Base-by-base conservation (phyloP, 2,888 invertebrate genomes). In the Drosophila tripunctata region DNA sequence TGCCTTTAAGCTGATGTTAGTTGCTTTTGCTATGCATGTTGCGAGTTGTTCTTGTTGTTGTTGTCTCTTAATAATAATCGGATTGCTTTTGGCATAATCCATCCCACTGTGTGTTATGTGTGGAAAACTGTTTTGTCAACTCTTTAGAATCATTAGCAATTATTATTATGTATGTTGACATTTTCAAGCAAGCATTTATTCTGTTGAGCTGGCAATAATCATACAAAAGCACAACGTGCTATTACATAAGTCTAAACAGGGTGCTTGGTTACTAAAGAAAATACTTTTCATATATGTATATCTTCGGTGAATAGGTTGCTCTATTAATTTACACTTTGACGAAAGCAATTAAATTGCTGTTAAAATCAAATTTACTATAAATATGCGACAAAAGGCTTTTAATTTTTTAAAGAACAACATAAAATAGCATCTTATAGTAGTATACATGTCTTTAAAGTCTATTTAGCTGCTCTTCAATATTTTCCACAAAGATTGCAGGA, bases 11-110 rank as follows among this genome's bases (percentile, higher is more conserved):
- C 43, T 43, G n/a, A 43, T 27, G 22, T 10, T 14, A 47, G 15
- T 63, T 67, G 44, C 43, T 33, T 48, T 43, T 43, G 31, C 17
- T 43, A 30, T 24, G 22, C 35, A 14, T 30, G 19, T 21, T 52
- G n/a, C n/a, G 12, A 14, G 52, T 19, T 45, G 44, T 30, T 24
- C 31, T n/a, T 31, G 8, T 54, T 43, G 33, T 22, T 19, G 6
- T 27, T 47, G 15, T 52, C 38, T 14, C 31, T 24, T 22, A 38
- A 43, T 70, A 65, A 67, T 78, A 81, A 78, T 78, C 75, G 57
- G 57, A 78, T 78, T 82, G 64, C 47, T 44, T 58, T 56, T 43
- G 68, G 58, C 50, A 73, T 69, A 66, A 78, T 77, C 66, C 57
- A 17, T 30, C 22, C 31, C 10, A 27, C 38, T 61, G 51, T 35